A percentile compares a stretch with the other conserved stretches of the same genome.
These are phyloP conservation scores for Boulengerochromis microlepis DNA, from an alignment of 2,113 vertebrate genomes.

Conservation along the genomic window DNA sequence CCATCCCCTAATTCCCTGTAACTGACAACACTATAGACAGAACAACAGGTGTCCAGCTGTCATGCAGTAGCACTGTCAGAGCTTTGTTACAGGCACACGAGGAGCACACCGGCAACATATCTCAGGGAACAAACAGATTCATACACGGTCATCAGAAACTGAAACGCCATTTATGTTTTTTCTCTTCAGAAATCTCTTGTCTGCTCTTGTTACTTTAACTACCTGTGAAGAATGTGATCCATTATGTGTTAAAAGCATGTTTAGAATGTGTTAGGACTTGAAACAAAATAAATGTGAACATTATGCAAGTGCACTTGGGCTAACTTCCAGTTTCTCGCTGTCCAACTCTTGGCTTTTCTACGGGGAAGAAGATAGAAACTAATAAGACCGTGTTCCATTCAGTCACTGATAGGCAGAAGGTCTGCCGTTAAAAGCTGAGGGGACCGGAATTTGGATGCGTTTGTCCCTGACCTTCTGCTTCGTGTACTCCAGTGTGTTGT, in stretches of 20 bases:
- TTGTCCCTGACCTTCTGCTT: conserved; percentile 43
- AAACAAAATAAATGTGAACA: conserved; percentile 98
- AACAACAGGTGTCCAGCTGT: not conserved
- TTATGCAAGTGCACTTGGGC: conserved; percentile 75
- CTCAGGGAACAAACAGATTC: conserved; percentile 54
- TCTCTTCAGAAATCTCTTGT: conserved; percentile 67
- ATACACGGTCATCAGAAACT: conserved; percentile 7
- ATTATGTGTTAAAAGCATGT: conserved; percentile 95
- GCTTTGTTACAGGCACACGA: not conserved
- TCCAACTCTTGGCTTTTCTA: not conserved
- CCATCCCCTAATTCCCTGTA: not conserved
- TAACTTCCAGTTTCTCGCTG: not conserved
- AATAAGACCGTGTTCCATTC: not conserved
- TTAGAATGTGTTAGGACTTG: conserved; percentile 94
- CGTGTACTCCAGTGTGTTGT: not conserved
- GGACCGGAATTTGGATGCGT: not conserved
- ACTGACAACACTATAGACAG: not conserved
- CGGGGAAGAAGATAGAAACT: not conserved
- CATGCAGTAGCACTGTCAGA: not conserved
- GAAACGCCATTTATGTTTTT: conserved; percentile 37
- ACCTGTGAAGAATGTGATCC: conserved; percentile 99
- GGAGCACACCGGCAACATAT: not conserved
- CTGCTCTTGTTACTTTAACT: conserved; percentile 87
- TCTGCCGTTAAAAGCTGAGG: not conserved
- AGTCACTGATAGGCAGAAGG: not conserved